Percentiles rank a stretch among this genome's conserved stretches.
Conservation (phyloP, 2,888 invertebrate species). For the Dorcus hopei region DNA sequence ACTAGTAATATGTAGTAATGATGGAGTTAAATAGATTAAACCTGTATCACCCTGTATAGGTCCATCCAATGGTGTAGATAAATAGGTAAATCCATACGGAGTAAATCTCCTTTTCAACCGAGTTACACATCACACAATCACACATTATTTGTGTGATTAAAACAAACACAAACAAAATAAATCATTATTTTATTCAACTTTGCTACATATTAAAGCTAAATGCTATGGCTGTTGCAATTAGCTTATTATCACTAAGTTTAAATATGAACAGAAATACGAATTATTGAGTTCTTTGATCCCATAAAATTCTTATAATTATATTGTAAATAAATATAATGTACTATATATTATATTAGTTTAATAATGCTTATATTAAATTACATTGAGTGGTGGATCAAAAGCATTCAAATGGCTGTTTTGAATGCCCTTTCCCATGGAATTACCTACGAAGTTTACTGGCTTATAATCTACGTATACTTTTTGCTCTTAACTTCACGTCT, state of each 20-base stretch:
- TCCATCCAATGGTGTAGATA: too few relatives aligned
- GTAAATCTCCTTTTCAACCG: too few relatives aligned
- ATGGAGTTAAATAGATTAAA: too few relatives aligned
- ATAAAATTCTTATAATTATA: too few relatives aligned
- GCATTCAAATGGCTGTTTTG: conserved; percentile 42
- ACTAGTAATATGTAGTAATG: too few relatives aligned
- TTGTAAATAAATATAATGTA: too few relatives aligned
- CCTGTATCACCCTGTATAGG: too few relatives aligned
- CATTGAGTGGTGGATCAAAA: conserved; percentile 21
- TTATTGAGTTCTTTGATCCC: not conserved
- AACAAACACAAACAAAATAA: not conserved
- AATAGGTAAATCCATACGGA: too few relatives aligned
- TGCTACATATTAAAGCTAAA: not conserved
- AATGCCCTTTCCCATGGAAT: not conserved
- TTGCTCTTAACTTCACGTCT: conserved; percentile 22
- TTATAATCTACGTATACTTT: not conserved
- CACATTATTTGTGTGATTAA: not conserved
- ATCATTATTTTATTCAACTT: not conserved
- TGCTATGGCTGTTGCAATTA: conserved; percentile 13
- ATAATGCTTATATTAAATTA: conserved; percentile 5
- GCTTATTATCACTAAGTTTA: not conserved
- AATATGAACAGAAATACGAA: not conserved
- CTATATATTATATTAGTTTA: too few relatives aligned
- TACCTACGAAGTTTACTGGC: not conserved
- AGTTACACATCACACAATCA: too few relatives aligned